phyloP scores from a whole-genome alignment of 2,888 invertebrate genomes.

The Tigriopus californicus region DNA sequence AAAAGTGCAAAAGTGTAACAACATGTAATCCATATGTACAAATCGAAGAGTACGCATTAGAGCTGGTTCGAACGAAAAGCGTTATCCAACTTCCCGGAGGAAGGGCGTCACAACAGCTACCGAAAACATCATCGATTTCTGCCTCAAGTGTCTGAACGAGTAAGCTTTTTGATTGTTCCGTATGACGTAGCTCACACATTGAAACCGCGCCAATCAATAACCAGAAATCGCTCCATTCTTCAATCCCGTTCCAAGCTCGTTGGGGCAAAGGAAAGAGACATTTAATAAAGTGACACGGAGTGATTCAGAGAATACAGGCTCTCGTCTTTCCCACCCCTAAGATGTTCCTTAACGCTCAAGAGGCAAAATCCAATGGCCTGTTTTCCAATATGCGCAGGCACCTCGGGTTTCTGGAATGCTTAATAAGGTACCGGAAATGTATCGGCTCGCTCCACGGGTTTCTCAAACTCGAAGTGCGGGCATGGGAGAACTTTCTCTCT shows the following conservation, averaged over 20 bases:
- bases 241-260: too few relatives aligned
- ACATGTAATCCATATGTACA: background rate
- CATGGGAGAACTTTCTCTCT: constrained; percentile 7
- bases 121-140: constrained; percentile 5
- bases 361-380: constrained; percentile 11
- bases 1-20: background rate
- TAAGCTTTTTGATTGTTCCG: background rate
- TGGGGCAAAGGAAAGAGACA: background rate
- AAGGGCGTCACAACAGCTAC: background rate
- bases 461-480: background rate
- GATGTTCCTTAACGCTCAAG: background rate
- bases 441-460: too few relatives aligned
- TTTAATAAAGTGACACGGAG: background rate
- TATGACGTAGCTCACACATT: background rate
- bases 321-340: constrained; percentile 10
- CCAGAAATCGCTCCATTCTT: too few relatives aligned
- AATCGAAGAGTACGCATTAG: background rate
- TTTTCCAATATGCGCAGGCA: constrained; percentile 8
- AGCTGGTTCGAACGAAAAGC: background rate
- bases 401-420: constrained; percentile 10
- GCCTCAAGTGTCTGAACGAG: constrained; percentile 9
- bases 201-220: background rate
- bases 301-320: background rate
- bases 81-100: background rate
- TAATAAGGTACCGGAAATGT: background rate